These are phyloP conservation scores for Achroia grisella DNA, from an alignment of 1,140 invertebrate species.

Conservation along the genomic window DNA sequence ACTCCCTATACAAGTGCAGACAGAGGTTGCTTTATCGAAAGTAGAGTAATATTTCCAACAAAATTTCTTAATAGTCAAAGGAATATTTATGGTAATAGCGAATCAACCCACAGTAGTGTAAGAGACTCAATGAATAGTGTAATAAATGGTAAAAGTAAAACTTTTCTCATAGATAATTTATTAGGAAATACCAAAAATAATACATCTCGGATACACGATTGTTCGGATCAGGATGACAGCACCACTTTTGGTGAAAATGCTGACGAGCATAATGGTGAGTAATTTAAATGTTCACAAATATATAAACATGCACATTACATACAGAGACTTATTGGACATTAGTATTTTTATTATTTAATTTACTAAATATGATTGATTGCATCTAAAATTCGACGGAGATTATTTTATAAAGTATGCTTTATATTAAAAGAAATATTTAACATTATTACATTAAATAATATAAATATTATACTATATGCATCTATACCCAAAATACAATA, in stretches of 20 bases:
- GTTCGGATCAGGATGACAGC: constrained; percentile 15
- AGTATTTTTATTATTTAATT: too few relatives aligned
- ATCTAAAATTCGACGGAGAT: too few relatives aligned
- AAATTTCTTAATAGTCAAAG: constrained; percentile 25
- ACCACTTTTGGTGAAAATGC: constrained; percentile 42
- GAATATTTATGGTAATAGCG: constrained; percentile 19
- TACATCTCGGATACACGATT: constrained; percentile 12
- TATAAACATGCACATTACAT: too few relatives aligned
- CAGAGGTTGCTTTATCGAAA: constrained; percentile 27
- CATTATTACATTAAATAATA: too few relatives aligned
- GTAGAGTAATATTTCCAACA: constrained; percentile 17
- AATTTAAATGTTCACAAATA: too few relatives aligned
- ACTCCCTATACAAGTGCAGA: constrained; percentile 11
- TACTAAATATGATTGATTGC: too few relatives aligned
- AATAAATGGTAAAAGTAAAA: constrained; percentile 47
- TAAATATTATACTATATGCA: too few relatives aligned
- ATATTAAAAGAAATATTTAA: too few relatives aligned
- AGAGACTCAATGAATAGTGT: constrained; percentile 27
- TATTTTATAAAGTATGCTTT: too few relatives aligned
- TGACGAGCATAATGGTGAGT: constrained; percentile 61
- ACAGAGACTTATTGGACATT: too few relatives aligned
- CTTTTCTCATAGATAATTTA: constrained; percentile 64
- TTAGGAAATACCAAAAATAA: constrained; percentile 50
- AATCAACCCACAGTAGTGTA: constrained; percentile 20
- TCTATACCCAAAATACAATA: too few relatives aligned